A percentile compares a stretch with the other conserved stretches of the same genome.
These are phyloP conservation scores for Menidia menidia DNA, from an alignment of 2,797 vertebrate species.

Conservation along the genomic window DNA sequence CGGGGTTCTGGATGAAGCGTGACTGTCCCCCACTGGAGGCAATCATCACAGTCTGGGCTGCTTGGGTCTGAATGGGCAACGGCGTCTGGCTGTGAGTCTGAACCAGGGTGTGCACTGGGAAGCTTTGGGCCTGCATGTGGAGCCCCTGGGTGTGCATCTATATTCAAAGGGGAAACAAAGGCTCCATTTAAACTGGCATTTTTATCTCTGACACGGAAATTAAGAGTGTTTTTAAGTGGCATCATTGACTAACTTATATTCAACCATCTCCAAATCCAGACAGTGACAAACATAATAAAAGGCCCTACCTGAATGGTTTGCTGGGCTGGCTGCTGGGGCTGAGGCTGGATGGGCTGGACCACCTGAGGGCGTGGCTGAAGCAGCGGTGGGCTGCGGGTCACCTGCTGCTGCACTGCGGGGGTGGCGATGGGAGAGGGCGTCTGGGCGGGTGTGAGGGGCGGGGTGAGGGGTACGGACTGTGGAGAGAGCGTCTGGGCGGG, in stretches of 20 bases:
- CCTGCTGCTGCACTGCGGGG: slow-evolving; percentile 72
- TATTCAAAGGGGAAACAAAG: neutral
- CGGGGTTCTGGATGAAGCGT: slow-evolving; percentile 92
- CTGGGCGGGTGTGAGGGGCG: slow-evolving; percentile 79
- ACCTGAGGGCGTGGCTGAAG: slow-evolving; percentile 83
- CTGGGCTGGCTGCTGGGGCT: slow-evolving; percentile 72
- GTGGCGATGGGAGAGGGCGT: slow-evolving; percentile 35
- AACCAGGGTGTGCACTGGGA: slow-evolving; percentile 81
- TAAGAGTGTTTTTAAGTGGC: too few relatives aligned
- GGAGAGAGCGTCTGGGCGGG: slow-evolving; percentile 67
- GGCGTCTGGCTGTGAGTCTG: slow-evolving; percentile 81
- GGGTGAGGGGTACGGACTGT: slow-evolving; percentile 73
- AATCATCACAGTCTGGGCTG: slow-evolving; percentile 93
- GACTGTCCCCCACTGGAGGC: slow-evolving; percentile 87
- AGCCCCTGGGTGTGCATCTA: slow-evolving; percentile 82
- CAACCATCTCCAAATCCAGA: neutral
- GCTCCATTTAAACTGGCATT: neutral
- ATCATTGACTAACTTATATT: too few relatives aligned
- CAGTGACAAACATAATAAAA: slow-evolving; percentile 4
- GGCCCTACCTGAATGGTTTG: slow-evolving; percentile 72
- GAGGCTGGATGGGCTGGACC: slow-evolving; percentile 79
- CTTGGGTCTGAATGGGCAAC: slow-evolving; percentile 89
- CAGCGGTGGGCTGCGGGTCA: slow-evolving; percentile 80
- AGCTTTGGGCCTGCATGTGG: slow-evolving; percentile 73
- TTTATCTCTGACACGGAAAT: too few relatives aligned